A percentile compares a stretch with the other conserved stretches of the same genome.
Conservation (phyloP, 2,888 invertebrate genomes). For the Caenorhabditis sp. region DNA sequence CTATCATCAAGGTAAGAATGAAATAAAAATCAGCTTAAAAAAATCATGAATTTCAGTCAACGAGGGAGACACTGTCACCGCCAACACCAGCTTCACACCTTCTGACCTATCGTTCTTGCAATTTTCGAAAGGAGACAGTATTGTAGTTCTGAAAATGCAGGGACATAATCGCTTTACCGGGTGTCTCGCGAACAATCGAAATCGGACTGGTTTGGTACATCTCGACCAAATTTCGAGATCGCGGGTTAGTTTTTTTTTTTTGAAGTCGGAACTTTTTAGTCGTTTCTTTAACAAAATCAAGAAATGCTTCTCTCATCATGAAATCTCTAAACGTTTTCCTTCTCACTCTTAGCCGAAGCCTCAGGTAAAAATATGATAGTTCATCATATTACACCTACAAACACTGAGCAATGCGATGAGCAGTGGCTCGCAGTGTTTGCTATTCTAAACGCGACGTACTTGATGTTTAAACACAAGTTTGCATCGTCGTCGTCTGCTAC, state of each 20-base stretch:
- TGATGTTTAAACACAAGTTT: conserved; percentile 44
- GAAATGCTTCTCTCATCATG: neutral
- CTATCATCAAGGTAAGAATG: neutral
- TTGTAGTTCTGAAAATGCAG: conserved; percentile 74
- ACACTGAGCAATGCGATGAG: neutral
- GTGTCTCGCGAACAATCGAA: conserved; percentile 63
- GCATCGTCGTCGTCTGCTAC: conserved; percentile 27
- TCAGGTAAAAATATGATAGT: no score
- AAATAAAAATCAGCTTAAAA: neutral
- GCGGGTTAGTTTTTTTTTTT: conserved; percentile 50
- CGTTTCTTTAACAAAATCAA: no score
- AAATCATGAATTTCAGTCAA: conserved; percentile 4
- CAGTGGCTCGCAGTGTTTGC: conserved; percentile 11
- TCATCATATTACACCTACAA: conserved; percentile 22
- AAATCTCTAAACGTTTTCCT: neutral
- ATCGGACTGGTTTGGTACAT: conserved; percentile 67
- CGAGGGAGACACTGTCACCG: conserved; percentile 67
- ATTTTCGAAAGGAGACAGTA: conserved; percentile 69
- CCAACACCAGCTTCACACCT: conserved; percentile 45
- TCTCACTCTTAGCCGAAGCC: no score
- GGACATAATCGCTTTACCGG: conserved; percentile 68
- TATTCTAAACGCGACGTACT: conserved; percentile 29
- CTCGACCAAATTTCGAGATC: conserved; percentile 53
- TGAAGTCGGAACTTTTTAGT: no score
- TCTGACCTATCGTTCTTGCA: conserved; percentile 59